Percentiles rank a stretch among this genome's conserved stretches.
Conservation (phyloP, 2,888 invertebrate genomes). For the Apamea anceps region DNA sequence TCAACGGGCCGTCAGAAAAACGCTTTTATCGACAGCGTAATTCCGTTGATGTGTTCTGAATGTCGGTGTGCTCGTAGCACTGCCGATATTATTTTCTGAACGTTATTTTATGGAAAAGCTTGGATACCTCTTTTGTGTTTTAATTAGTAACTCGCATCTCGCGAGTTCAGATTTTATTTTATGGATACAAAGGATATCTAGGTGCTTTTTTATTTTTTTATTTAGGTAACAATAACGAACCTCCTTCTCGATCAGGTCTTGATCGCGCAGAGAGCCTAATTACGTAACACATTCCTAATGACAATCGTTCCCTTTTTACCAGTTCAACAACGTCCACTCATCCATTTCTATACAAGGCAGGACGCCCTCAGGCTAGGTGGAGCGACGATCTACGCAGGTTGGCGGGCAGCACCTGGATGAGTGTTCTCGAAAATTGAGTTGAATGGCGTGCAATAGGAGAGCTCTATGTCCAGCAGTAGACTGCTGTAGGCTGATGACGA, state of each 20-base stretch:
- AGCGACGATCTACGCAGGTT: too few species aligned
- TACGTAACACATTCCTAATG: not conserved
- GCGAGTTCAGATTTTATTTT: not conserved
- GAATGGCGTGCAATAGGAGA: not conserved
- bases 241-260: too few species aligned
- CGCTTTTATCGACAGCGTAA: conserved; percentile 51
- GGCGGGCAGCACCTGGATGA: not conserved
- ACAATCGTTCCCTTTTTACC: not conserved
- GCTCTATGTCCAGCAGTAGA: not conserved
- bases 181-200: not conserved
- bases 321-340: not conserved
- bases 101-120: conserved; percentile 26
- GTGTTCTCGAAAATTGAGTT: not conserved
- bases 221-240: not conserved
- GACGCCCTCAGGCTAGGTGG: too few species aligned
- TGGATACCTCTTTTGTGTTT: conserved; percentile 13
- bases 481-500: not conserved
- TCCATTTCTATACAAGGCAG: too few species aligned
- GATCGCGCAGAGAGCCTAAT: too few species aligned
- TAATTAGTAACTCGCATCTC: not conserved
- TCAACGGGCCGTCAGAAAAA: conserved; percentile 42
- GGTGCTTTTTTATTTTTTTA: not conserved
- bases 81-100: conserved; percentile 24
- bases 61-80: not conserved
- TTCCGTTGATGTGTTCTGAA: conserved; percentile 56